Percentiles rank a stretch among this genome's conserved stretches.
phyloP scores from a whole-genome alignment of 2,113 vertebrate species.

The Osmerus mordax region DNA sequence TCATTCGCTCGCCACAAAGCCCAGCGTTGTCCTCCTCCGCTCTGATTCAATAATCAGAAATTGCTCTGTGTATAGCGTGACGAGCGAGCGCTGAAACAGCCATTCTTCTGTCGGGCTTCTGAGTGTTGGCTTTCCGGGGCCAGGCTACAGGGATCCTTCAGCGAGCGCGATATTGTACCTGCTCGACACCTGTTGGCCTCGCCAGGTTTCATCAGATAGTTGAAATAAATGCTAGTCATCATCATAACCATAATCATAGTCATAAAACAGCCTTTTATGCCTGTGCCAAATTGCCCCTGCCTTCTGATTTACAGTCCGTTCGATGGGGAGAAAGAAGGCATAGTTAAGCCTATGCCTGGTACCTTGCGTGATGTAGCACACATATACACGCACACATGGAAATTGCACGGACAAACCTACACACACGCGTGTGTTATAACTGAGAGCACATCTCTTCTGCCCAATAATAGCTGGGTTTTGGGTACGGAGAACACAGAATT shows the following conservation, averaged over 20 bases:
- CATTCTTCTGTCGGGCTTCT: slow-evolving; percentile 58
- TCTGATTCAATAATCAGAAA: slow-evolving; percentile 69
- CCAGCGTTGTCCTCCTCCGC: slow-evolving; percentile 56
- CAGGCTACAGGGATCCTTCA: slow-evolving; percentile 72
- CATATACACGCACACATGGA: slow-evolving; percentile 14
- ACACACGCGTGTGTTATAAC: slow-evolving; percentile 59
- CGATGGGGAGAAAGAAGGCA: slow-evolving; percentile 33
- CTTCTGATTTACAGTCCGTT: slow-evolving; percentile 67
- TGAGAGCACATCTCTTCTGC: slow-evolving; percentile 45
- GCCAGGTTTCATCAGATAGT: slow-evolving; percentile 70
- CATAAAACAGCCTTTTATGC: slow-evolving; percentile 69
- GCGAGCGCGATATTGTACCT: slow-evolving; percentile 67
- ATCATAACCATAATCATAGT: slow-evolving; percentile 73
- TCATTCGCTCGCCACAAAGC: slow-evolving; percentile 63
- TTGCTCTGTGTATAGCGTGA: slow-evolving; percentile 50
- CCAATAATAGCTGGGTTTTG: slow-evolving; percentile 43
- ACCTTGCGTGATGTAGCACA: slow-evolving; percentile 19
- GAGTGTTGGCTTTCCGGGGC: slow-evolving; percentile 51
- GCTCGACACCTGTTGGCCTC: slow-evolving; percentile 72
- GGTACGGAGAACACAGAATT: slow-evolving; percentile 51
- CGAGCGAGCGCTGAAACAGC: slow-evolving; percentile 56
- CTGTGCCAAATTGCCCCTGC: slow-evolving; percentile 66
- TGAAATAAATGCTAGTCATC: slow-evolving; percentile 74
- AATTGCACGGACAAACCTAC: slow-evolving; percentile 47
- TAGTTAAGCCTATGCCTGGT: slow-evolving; percentile 38